A percentile compares a stretch with the other conserved stretches of the same genome.
Evolutionary conservation across 2,797 vertebrate genomes (phyloP).

Genomic region (Pterois miles): DNA sequence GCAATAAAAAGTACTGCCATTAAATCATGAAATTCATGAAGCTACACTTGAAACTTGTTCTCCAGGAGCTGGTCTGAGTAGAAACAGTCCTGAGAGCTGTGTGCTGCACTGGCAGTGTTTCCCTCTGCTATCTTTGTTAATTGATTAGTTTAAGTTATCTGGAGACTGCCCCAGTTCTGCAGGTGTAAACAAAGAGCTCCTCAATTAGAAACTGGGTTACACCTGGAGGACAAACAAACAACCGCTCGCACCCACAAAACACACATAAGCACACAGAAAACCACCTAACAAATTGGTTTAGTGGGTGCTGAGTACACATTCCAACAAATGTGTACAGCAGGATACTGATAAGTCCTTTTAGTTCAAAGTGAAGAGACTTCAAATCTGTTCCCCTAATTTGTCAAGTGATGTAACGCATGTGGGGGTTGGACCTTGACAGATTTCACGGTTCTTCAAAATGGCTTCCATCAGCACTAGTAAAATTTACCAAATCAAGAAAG

Average conservation of each 20-base stretch:
- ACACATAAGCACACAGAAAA: slow-evolving; percentile 34
- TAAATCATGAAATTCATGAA: neutral
- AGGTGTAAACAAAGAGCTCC: slow-evolving; percentile 75
- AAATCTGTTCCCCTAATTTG: slow-evolving; percentile 52
- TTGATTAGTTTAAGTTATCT: slow-evolving; percentile 75
- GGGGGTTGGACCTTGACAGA: slow-evolving; percentile 43
- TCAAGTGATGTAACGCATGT: slow-evolving; percentile 47
- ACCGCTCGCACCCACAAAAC: slow-evolving; percentile 18
- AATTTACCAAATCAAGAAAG: slow-evolving; percentile 42
- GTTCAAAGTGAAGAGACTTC: slow-evolving; percentile 54
- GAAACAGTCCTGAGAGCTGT: slow-evolving; percentile 22
- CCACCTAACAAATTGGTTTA: slow-evolving; percentile 60
- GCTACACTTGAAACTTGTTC: neutral
- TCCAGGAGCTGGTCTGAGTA: neutral
- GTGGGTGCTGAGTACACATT: slow-evolving; percentile 52
- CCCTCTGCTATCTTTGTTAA: slow-evolving; percentile 61
- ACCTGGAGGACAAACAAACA: slow-evolving; percentile 70
- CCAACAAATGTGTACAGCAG: slow-evolving; percentile 39
- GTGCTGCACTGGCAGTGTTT: slow-evolving; percentile 46
- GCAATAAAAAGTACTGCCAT: neutral
- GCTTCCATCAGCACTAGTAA: slow-evolving; percentile 40
- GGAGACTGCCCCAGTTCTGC: slow-evolving; percentile 68
- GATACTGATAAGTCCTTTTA: slow-evolving; percentile 56
- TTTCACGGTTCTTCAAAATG: slow-evolving; percentile 41
- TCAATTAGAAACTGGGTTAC: slow-evolving; percentile 76